Evolutionary conservation across 2,113 vertebrate genomes (phyloP).

Genomic region (Echinops telfairi): DNA sequence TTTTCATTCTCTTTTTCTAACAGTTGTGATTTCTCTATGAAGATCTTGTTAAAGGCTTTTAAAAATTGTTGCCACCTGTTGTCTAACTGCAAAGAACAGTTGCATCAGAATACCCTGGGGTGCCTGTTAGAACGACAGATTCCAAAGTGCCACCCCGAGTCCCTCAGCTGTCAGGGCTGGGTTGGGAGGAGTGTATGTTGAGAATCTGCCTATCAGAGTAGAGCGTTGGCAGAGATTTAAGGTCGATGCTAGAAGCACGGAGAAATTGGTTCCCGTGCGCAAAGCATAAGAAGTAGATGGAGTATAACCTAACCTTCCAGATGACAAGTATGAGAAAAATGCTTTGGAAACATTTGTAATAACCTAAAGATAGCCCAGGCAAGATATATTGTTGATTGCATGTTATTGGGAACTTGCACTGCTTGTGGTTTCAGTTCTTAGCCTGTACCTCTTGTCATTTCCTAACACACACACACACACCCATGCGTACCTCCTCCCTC

Average conservation of each 20-base stretch:
- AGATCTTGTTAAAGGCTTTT: background rate
- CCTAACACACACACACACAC: too few relatives aligned
- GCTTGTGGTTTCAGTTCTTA: background rate
- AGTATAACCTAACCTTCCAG: conserved; percentile 35
- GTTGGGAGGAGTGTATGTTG: background rate
- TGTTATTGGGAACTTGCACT: background rate
- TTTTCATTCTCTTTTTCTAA: background rate
- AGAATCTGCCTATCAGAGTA: background rate
- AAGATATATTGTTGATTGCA: background rate
- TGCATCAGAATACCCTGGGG: background rate
- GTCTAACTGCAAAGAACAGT: background rate
- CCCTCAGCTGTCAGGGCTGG: background rate
- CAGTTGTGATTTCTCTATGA: background rate
- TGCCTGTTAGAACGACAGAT: background rate
- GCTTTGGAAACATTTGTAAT: background rate
- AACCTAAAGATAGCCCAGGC: background rate
- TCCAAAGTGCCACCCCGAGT: background rate
- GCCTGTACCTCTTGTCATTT: background rate
- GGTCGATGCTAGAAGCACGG: background rate
- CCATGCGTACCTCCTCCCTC: too few relatives aligned
- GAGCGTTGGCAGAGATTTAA: background rate
- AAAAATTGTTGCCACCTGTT: conserved; percentile 11
- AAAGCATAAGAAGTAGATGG: conserved; percentile 2
- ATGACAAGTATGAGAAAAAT: conserved; percentile 37
- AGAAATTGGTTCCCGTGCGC: background rate